These are phyloP conservation scores for Porites lobata DNA, from an alignment of 92 coral and sea anemone genomes.

Conservation along the genomic window DNA sequence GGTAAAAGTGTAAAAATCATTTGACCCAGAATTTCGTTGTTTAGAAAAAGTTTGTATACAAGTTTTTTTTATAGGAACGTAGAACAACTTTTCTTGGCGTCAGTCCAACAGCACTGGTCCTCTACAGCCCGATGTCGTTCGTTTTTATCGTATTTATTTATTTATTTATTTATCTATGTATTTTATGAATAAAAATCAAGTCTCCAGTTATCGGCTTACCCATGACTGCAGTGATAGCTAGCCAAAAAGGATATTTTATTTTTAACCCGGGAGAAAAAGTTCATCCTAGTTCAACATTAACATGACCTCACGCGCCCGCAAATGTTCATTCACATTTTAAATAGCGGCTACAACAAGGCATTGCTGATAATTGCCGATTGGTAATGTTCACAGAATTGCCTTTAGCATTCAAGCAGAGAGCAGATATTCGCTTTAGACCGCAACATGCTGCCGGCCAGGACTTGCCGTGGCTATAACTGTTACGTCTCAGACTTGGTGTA, in stretches of 20 bases:
- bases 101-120: neutral
- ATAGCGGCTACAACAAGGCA: too few species aligned
- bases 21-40: slow-evolving; percentile 22
- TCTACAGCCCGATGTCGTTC: too few species aligned
- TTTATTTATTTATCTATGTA: neutral
- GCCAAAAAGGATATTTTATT: neutral
- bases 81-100: neutral
- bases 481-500: slow-evolving; percentile 6
- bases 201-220: slow-evolving; percentile 22
- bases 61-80: neutral
- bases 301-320: neutral
- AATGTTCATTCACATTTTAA: neutral
- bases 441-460: slow-evolving; percentile 2
- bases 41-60: slow-evolving; percentile 12
- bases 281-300: neutral
- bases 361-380: neutral
- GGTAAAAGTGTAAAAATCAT: neutral
- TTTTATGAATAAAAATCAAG: slow-evolving; percentile 7
- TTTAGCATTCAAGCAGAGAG: slow-evolving; percentile 23
- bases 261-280: neutral
- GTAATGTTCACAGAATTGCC: neutral
- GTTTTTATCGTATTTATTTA: too few species aligned
- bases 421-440: slow-evolving; percentile 13
- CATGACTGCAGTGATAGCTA: slow-evolving; percentile 6
- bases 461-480: neutral